Evolutionary conservation across 2,113 vertebrate genomes (phyloP), one percentile per base, ranked within the genome.

Genomic region (Anser cygnoides): DNA sequence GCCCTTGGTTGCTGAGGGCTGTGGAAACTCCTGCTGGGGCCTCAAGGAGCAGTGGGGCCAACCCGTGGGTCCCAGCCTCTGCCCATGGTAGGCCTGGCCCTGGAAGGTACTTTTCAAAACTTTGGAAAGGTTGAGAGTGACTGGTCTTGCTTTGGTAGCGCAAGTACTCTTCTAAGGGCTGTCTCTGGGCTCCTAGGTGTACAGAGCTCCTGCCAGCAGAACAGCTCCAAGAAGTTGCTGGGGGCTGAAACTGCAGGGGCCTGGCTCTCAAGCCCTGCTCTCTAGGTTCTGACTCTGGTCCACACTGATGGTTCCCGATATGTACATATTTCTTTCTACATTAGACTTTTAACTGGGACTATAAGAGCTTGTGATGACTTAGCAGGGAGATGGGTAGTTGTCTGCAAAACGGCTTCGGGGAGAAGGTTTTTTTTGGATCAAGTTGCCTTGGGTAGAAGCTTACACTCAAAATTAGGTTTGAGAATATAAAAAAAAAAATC

Each of bases 281-380:
- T 62, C 23, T 54, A 62, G 46, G 29, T 81, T 74, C 50, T 77
- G 84, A 15, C 89, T 76, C 43, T 44, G 55, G 19, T 50, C 46
- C 23, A 7, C 1, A 9, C 44, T 58, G 41, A 71, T 71, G 68
- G 59, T 81, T 77, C 61, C 66, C 31, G 55, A 15, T 66, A 39
- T 0, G 1, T 41, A 8, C 1, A 0, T 46, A 59, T 86, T 84
- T 70, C 49, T 25, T 82, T 67, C 57, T 61, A 58, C 2, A 0
- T 55, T 74, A 80, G 55, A 46, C 77, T 81, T 74, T 54, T 68
- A 73, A 81, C 37, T 87, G 63, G 39, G 25, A 23, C 52, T 72
- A 8, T 23, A 23, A 52, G 54, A 49, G 19, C 49, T 94, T 90
- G 26, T 23, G 35, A 52, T 89, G 74, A 57, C 20, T 85, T 76